A percentile compares a stretch with the other conserved stretches of the same genome.
phyloP scores from a whole-genome alignment of 1,140 invertebrate genomes.

The Drosophila kikkawai region DNA sequence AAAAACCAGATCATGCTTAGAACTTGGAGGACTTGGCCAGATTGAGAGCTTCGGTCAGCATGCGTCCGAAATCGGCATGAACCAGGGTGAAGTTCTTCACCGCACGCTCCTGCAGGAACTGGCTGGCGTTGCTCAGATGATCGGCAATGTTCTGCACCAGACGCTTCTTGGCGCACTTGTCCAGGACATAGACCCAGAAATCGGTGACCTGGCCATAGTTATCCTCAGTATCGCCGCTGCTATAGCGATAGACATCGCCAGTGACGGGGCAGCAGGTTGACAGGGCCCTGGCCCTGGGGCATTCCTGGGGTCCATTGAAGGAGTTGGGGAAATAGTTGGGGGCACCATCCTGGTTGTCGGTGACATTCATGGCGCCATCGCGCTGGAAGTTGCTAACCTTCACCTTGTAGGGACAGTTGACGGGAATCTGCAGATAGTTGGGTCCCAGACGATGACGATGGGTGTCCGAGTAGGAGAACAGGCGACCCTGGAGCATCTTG shows the following conservation, averaged over 20 bases:
- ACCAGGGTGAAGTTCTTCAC: slow-evolving; percentile 91
- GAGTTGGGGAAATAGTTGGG: slow-evolving; percentile 99
- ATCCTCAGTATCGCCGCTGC: slow-evolving; percentile 93
- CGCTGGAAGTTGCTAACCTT: slow-evolving; percentile 92
- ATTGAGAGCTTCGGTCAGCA: slow-evolving; percentile 88
- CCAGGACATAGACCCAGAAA: slow-evolving; percentile 94
- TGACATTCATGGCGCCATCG: slow-evolving; percentile 91
- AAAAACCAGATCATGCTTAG: slow-evolving; percentile 75
- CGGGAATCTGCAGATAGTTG: slow-evolving; percentile 96
- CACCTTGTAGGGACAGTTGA: slow-evolving; percentile 95
- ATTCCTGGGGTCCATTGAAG: slow-evolving; percentile 92
- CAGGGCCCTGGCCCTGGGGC: slow-evolving; percentile 86
- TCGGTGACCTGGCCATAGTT: slow-evolving; percentile 93
- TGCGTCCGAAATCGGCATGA: slow-evolving; percentile 88
- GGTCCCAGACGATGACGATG: slow-evolving; percentile 96
- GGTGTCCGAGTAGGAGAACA: slow-evolving; percentile 98
- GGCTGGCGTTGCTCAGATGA: slow-evolving; percentile 91
- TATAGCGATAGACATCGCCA: slow-evolving; percentile 91
- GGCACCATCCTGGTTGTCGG: slow-evolving; percentile 90
- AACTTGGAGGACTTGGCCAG: slow-evolving; percentile 87
- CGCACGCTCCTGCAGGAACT: slow-evolving; percentile 94
- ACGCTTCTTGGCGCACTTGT: slow-evolving; percentile 89
- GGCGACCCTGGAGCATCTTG: slow-evolving; percentile 97
- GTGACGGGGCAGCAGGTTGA: slow-evolving; percentile 86
- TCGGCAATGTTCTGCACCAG: slow-evolving; percentile 93